phyloP scores from a whole-genome alignment of 2,797 vertebrate genomes.

The Clarias fuscus region DNA sequence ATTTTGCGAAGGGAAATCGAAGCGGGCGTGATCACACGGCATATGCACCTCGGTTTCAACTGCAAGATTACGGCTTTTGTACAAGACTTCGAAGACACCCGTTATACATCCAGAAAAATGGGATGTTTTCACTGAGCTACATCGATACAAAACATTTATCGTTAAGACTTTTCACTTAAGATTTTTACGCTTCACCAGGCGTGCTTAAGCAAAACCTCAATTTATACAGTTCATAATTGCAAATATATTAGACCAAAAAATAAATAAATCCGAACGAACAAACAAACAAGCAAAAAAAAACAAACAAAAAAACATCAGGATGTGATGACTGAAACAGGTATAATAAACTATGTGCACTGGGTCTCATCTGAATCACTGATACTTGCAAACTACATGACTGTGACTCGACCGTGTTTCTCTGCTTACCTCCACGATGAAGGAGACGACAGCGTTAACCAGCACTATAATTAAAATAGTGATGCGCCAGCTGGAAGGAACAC shows the following conservation, averaged over 20 bases:
- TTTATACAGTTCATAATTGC: background rate
- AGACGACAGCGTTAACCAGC: slow-evolving; percentile 80
- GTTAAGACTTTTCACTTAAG: background rate
- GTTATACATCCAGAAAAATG: background rate
- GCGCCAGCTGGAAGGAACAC: slow-evolving; percentile 88
- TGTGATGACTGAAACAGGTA: background rate
- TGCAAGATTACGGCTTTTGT: slow-evolving; percentile 35
- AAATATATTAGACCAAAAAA: background rate
- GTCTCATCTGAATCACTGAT: no score
- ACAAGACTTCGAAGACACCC: slow-evolving; percentile 38
- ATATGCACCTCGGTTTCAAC: background rate
- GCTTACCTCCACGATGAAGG: slow-evolving; percentile 88
- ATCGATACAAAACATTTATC: background rate
- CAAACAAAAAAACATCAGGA: background rate
- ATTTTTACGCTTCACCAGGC: background rate
- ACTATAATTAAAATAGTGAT: slow-evolving; percentile 81
- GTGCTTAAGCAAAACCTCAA: background rate
- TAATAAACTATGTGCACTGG: no score
- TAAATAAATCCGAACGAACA: background rate
- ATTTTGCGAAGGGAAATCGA: slow-evolving; percentile 12
- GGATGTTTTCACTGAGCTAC: slow-evolving; percentile 42
- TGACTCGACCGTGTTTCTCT: background rate
- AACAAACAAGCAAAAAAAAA: background rate
- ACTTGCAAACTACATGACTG: background rate
- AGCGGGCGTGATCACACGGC: slow-evolving; percentile 8